Base-by-base conservation (phyloP, 1,140 invertebrate species). In the Formica exsecta region DNA sequence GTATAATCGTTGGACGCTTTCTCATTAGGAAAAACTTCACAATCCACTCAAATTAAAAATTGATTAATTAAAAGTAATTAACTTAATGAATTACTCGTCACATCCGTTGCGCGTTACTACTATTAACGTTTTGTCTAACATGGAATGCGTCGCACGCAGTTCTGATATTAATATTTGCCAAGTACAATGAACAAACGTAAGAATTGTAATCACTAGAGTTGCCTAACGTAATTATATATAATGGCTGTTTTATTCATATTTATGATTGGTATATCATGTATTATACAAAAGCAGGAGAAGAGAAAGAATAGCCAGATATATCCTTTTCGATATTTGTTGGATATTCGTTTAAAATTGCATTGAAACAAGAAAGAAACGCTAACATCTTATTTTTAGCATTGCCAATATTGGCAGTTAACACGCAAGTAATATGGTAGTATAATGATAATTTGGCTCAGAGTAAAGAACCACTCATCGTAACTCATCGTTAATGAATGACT, bases 61-160 rank as follows among this genome's bases (percentile, higher is more conserved):
- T 85, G 81, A 85, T 85, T 85, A 85, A 85, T 85, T 85, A 85
- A 77, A 36, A 77, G 59, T 85, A 85, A 85, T 85, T 85, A 85
- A 85, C 81, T 65, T 77, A 85, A 85, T 85, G 81, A 77, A 76
- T 66, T 54, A 77, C 81, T 76, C 44, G 61, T 51, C 44, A 79
- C 44, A 79, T 77, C 22, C 59, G 44, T 73, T 61, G 73, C 71
- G 73, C 73, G 66, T 85, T 85, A 75, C 44, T 77, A 77, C 48
- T 66, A 85, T 85, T 85, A 74, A 85, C 29, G 59, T 85, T 85
- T 77, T 41, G 44, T 64, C 74, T 54, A 65, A 65, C 25, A 25
- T 77, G 36, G 22, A 74, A 51, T 76, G 22, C n/a, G 38, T 74
- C 36, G 81, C 73, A 77, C 32, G 74, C 73, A 77, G 73, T 77